These are phyloP conservation scores for Magallana ariakensis DNA, from an alignment of 1,140 invertebrate genomes.

Conservation along the genomic window DNA sequence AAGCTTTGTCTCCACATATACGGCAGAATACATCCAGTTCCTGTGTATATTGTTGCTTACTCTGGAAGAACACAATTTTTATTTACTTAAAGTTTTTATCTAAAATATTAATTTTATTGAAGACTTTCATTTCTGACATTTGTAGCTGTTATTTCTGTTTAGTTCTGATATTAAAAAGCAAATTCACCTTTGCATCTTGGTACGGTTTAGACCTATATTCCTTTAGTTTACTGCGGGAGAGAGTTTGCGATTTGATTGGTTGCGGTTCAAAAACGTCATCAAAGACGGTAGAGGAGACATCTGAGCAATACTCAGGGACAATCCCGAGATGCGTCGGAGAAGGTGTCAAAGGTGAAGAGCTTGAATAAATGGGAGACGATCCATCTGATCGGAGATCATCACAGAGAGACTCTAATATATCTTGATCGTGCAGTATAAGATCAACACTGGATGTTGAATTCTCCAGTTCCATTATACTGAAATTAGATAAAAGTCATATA, in stretches of 20 bases:
- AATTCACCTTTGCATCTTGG: conserved; percentile 1
- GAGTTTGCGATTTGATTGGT: background rate
- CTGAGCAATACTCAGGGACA: background rate
- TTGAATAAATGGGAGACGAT: background rate
- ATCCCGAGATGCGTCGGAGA: background rate
- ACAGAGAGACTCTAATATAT: background rate
- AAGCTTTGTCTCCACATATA: conserved; percentile 85
- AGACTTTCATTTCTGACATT: no score
- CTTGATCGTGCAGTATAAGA: background rate
- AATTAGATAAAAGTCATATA: background rate
- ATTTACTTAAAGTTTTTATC: no score
- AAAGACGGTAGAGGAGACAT: background rate
- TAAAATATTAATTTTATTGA: no score
- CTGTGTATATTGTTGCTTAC: conserved; percentile 64
- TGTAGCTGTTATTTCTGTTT: no score
- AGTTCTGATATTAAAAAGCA: background rate
- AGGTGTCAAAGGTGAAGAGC: background rate
- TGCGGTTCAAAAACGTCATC: conserved; percentile 15
- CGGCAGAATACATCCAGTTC: conserved; percentile 88
- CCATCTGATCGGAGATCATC: background rate
- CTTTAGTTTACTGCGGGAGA: background rate
- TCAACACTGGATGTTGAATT: background rate
- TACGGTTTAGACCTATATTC: background rate
- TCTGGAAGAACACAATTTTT: background rate
- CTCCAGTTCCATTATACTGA: background rate